phyloP scores from a whole-genome alignment of 1,140 invertebrate species.

The Neodiprion fabricii region DNA sequence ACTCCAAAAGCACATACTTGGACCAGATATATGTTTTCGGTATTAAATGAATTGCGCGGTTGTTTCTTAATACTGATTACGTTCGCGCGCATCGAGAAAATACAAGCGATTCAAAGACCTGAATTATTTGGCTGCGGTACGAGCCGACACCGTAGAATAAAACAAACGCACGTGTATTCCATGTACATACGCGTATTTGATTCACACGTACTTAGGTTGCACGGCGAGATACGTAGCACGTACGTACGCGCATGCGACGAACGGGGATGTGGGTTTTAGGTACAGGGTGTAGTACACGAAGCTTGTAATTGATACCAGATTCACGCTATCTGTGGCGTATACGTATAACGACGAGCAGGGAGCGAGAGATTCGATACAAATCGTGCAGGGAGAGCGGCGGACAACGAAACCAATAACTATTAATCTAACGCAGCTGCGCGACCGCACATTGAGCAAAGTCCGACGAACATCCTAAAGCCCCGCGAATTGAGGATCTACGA shows the following conservation, averaged over 20 bases:
- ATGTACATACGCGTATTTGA: too few relatives aligned
- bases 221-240: neutral
- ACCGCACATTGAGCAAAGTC: conserved; percentile 56
- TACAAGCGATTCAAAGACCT: too few relatives aligned
- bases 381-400: neutral
- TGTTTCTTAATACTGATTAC: too few relatives aligned
- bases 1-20: too few relatives aligned
- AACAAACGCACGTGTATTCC: too few relatives aligned
- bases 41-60: too few relatives aligned
- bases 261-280: neutral
- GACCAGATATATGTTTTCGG: too few relatives aligned
- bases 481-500: neutral
- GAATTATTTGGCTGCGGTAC: too few relatives aligned
- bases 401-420: conserved; percentile 55
- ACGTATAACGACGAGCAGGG: conserved; percentile 25
- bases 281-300: neutral
- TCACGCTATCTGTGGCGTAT: conserved; percentile 38
- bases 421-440: conserved; percentile 42
- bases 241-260: neutral
- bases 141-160: too few relatives aligned
- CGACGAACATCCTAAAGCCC: conserved; percentile 22
- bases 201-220: too few relatives aligned
- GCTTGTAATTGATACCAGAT: conserved; percentile 29
- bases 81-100: too few relatives aligned
- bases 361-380: conserved; percentile 19